Evolutionary conservation across 2,113 vertebrate species (phyloP).

Genomic region (Eudorcas thomsonii): DNA sequence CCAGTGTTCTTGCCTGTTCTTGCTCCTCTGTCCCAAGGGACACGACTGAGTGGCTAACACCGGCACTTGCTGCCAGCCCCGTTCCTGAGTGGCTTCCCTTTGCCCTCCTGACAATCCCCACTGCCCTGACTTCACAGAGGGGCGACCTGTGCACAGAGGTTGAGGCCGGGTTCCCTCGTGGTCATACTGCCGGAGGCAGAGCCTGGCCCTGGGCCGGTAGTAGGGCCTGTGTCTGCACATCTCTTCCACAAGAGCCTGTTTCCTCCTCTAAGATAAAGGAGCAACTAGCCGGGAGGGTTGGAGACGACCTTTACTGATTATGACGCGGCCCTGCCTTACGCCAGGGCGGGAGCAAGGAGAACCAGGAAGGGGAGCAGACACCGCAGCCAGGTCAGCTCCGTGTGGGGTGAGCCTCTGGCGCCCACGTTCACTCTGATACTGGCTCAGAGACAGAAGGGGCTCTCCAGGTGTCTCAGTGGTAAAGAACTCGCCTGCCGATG

Average conservation of each 20-base stretch:
- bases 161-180: no score
- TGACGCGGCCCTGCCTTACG: fast-evolving
- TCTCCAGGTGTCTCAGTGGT: neutral
- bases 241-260: neutral
- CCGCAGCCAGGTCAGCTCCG: no score
- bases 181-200: no score
- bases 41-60: neutral
- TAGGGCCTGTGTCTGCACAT: no score
- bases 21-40: neutral
- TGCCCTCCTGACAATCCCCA: neutral
- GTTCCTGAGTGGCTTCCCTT: no score
- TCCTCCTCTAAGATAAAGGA: neutral
- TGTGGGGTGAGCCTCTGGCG: neutral
- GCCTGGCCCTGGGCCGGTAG: no score
- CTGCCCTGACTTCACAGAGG: neutral
- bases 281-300: neutral
- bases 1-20: neutral
- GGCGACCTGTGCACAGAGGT: neutral
- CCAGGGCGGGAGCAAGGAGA: neutral
- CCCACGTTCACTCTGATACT: neutral
- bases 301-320: neutral
- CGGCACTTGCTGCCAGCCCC: neutral
- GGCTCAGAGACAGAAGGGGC: neutral
- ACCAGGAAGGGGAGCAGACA: neutral
- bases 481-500: neutral